Evolutionary conservation across 2,797 vertebrate species (phyloP), one percentile per base, ranked within the genome.

Genomic region (Gallinago nigripennis): DNA sequence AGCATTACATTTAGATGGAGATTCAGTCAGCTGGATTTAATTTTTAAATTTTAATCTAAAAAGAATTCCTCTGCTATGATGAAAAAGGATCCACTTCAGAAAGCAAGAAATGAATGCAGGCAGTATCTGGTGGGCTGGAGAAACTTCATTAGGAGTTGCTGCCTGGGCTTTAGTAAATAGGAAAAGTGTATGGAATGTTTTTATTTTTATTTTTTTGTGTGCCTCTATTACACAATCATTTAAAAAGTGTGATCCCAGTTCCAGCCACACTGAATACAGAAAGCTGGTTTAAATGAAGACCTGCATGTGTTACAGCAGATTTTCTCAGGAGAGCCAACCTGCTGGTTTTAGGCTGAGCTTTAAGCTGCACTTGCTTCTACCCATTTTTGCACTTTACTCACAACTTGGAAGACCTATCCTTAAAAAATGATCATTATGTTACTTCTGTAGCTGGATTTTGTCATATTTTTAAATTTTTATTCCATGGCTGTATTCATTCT

Each of bases 221-320:
- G n/a, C 45, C 85, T 78, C n/a, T 84, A 41, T 56, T 79, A 63
- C 21, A 80, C 41, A 70, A 66, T 86, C 1, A 23, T 70, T 82
- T 87, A 0, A 61, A 80, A 91, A 86, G 15, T 51, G 76, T 58
- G n/a, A 79, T 16, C 46, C 43, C 33, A 12, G 51, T 80, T 96
- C 8, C 56, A 88, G 31, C 41, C 56, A 57, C 68, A 75, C 9
- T 18, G 24, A 63, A 51, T 37, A 48, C 64, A 77, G 31, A 84
- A 92, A 88, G 85, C 83, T 94, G 83, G 24, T 93, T 94, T 90
- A 71, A 93, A 86, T 96, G 51, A 91, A 73, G 70, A 57, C 27
- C 30, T 82, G 53, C 30, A 54, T 65, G 20, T 81, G 35, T 72
- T 94, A 69, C 3, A 78, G 21, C 8, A 86, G 25, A 43, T 76